phyloP scores from a whole-genome alignment of 1,140 invertebrate species.

The Lutraria rhynchaena region DNA sequence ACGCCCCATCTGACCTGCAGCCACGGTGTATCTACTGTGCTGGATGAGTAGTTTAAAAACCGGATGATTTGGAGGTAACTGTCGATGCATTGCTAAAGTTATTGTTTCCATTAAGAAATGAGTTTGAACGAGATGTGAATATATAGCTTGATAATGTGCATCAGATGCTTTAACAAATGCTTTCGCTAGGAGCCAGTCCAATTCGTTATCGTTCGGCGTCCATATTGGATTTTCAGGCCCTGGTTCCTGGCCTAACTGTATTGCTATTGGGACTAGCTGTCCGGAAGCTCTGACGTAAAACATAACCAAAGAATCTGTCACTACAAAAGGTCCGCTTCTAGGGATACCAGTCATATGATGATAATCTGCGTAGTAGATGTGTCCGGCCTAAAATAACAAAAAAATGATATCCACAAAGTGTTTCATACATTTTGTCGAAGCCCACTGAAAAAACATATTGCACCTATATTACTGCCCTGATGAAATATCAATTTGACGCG shows the following conservation, averaged over 20 bases:
- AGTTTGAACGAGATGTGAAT: constrained; percentile 35
- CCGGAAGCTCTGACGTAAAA: constrained; percentile 26
- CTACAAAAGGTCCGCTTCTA: background rate
- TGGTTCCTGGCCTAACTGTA: constrained; percentile 46
- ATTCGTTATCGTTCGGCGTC: constrained; percentile 40
- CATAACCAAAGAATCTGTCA: constrained; percentile 38
- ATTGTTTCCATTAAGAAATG: constrained; percentile 46
- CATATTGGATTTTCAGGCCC: constrained; percentile 52
- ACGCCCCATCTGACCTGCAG: constrained; percentile 25
- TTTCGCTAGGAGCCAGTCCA: constrained; percentile 53
- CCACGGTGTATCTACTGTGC: constrained; percentile 25
- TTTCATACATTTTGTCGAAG: too few species aligned
- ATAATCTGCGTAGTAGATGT: constrained; percentile 48
- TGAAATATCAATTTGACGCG: too few species aligned
- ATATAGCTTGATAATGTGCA: constrained; percentile 43
- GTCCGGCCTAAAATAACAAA: constrained; percentile 48
- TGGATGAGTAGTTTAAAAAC: constrained; percentile 49
- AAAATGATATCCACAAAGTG: too few species aligned
- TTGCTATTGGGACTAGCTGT: constrained; percentile 45
- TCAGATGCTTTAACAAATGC: constrained; percentile 47
- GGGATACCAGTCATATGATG: constrained; percentile 18
- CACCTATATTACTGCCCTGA: too few species aligned
- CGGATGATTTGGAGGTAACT: constrained; percentile 46
- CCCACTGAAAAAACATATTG: too few species aligned
- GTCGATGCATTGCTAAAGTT: constrained; percentile 25